phyloP scores from a whole-genome alignment of 2,888 invertebrate genomes.

The Lithophane socia region DNA sequence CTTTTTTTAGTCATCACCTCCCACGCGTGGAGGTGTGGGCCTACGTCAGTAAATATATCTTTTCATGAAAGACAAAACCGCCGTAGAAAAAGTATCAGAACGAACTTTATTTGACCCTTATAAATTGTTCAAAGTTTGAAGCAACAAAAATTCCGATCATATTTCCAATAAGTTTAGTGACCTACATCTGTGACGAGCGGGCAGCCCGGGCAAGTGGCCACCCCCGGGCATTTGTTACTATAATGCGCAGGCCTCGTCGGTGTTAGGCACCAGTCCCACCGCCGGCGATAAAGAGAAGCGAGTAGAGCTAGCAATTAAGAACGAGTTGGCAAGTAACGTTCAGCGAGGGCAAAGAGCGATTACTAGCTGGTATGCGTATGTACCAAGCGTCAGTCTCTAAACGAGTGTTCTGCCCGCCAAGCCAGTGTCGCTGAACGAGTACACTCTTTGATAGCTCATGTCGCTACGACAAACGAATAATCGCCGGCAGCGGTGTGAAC shows the following conservation, averaged over 20 bases:
- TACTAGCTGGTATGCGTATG: background rate
- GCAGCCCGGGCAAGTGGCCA: conserved; percentile 5
- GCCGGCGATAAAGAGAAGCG: background rate
- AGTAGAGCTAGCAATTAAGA: background rate
- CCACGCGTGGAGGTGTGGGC: too few species aligned
- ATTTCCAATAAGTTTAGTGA: conserved; percentile 49
- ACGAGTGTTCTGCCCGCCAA: too few species aligned
- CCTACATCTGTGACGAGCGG: conserved; percentile 50
- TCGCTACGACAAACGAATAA: background rate
- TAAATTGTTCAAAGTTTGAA: conserved; percentile 42
- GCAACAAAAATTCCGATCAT: conserved; percentile 29
- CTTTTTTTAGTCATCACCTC: background rate
- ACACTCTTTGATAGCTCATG: background rate
- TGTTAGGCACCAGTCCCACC: background rate
- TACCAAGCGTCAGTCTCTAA: background rate
- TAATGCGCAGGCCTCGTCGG: conserved; percentile 49
- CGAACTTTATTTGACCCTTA: conserved; percentile 10
- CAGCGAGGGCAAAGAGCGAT: background rate
- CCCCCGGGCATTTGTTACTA: conserved; percentile 44
- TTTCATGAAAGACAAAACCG: conserved; percentile 18
- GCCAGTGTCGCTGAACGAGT: background rate
- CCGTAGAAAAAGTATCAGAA: conserved; percentile 4
- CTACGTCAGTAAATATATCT: background rate
- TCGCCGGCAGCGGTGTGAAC: background rate
- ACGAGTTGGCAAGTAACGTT: background rate